phyloP scores from a whole-genome alignment of 2,797 vertebrate genomes.

The Dermochelys coriacea region DNA sequence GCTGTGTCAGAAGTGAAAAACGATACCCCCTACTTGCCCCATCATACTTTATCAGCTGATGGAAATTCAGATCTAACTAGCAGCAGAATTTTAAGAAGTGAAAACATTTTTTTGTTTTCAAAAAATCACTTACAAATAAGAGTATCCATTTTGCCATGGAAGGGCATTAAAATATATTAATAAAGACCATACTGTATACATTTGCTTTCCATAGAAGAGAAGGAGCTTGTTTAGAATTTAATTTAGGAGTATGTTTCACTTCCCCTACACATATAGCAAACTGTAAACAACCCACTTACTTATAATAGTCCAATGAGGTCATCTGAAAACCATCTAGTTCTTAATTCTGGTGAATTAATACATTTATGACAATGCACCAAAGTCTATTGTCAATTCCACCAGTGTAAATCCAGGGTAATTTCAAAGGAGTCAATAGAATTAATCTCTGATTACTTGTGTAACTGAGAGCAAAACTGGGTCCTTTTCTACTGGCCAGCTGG shows the following conservation, averaged over 20 bases:
- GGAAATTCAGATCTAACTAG: not conserved
- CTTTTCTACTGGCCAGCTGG: not conserved
- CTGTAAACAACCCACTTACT: not conserved
- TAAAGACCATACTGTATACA: not conserved
- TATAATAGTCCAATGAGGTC: not conserved
- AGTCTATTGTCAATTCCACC: not conserved
- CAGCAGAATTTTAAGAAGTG: not conserved
- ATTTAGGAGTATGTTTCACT: not conserved
- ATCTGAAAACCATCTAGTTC: not conserved
- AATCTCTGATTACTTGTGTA: not conserved
- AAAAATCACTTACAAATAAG: not conserved
- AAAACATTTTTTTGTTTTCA: not conserved
- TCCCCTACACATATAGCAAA: not conserved
- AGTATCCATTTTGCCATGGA: not conserved
- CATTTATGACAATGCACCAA: not conserved
- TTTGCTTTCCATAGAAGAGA: not conserved
- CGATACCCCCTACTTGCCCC: not conserved
- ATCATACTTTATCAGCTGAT: not conserved
- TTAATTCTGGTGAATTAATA: not conserved
- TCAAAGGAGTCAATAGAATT: not conserved
- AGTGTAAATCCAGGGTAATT: not conserved
- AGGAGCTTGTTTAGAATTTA: not conserved
- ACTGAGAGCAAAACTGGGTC: constrained; percentile 11
- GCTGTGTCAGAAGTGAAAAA: not conserved
- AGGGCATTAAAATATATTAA: not conserved